Evolutionary conservation across 2,797 vertebrate species (phyloP), one percentile per base, ranked within the genome.

Genomic region (Fundulus diaphanus): DNA sequence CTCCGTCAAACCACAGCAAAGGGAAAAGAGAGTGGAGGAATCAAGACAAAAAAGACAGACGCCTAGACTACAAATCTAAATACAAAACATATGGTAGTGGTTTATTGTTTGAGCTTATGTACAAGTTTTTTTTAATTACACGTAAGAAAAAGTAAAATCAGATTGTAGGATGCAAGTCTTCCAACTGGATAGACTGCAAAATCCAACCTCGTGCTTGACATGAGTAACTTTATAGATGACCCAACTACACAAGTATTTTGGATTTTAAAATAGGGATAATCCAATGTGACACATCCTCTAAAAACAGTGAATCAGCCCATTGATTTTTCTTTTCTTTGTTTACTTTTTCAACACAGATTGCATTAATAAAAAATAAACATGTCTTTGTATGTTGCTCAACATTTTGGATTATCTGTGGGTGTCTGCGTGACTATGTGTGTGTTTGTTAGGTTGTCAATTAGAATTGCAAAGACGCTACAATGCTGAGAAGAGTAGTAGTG

Each of bases 1-100:
- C 83, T 70, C 75, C 73, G 66, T 51, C 75, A 68, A 89, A 78
- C 72, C 73, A 82, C 49, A 74, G 73, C 82, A 80, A 83, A 81
- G 72, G 40, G 72, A 42, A 68, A 76, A 84, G 85, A 85, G 70
- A 80, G 74, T 29, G 20, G 9, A n/a, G 33, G 44, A 61, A 40
- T 69, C 76, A 52, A 11, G 73, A 78, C 74, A 75, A 73, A 77
- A 90, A 90, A 89, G 61, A 66, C 49, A 66, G 8, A 82, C 77
- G 75, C 73, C 67, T 79, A 56, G 82, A 85, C 69, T 82, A 70
- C 83, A 82, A 72, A 86, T 85, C 82, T 80, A 82, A 70, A 84
- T 3, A 5, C 20, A 27, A 29, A 27, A 3, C 18, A 27, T 57
- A n/a, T 42, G 12, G 1, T 42, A 42, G 37, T 0, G 5, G 12